Evolutionary conservation across 2,113 vertebrate genomes (phyloP).

Genomic region (Rhinopomastus cyanomelas): DNA sequence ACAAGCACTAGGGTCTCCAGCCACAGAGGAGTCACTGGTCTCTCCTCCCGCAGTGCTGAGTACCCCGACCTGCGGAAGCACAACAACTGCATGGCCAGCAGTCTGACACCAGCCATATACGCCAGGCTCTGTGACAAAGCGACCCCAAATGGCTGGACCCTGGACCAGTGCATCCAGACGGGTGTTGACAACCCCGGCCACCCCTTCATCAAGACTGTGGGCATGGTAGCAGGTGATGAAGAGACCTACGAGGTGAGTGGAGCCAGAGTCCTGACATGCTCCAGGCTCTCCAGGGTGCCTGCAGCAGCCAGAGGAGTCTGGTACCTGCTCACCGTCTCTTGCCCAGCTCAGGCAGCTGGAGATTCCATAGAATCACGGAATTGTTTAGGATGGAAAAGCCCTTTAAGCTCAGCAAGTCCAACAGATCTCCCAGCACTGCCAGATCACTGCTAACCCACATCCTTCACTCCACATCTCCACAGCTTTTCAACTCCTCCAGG

Average conservation of each 20-base stretch:
- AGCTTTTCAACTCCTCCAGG: not conserved
- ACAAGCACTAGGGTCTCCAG: not conserved
- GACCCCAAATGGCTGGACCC: conserved; percentile 90
- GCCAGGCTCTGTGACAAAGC: conserved; percentile 87
- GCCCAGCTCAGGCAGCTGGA: not conserved
- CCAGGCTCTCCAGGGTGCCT: not conserved
- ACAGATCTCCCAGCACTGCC: not conserved
- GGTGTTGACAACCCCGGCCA: conserved; percentile 98
- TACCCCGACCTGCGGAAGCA: conserved; percentile 96
- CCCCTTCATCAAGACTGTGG: conserved; percentile 93
- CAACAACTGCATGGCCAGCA: conserved; percentile 98
- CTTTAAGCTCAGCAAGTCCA: not conserved
- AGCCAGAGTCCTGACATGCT: not conserved
- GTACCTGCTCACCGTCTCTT: not conserved
- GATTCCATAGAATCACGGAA: not conserved
- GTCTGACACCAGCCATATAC: conserved; percentile 90
- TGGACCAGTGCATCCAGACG: conserved; percentile 97
- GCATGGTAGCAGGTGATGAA: conserved; percentile 95
- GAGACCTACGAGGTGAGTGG: conserved; percentile 92
- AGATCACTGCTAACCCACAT: not conserved
- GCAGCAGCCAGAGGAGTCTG: not conserved
- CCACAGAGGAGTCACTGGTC: not conserved
- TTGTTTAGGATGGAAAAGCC: not conserved
- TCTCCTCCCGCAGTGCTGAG: conserved; percentile 82
- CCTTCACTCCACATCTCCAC: not conserved